phyloP scores from a whole-genome alignment of 1,140 invertebrate genomes.

The Archivesica marissinica region DNA sequence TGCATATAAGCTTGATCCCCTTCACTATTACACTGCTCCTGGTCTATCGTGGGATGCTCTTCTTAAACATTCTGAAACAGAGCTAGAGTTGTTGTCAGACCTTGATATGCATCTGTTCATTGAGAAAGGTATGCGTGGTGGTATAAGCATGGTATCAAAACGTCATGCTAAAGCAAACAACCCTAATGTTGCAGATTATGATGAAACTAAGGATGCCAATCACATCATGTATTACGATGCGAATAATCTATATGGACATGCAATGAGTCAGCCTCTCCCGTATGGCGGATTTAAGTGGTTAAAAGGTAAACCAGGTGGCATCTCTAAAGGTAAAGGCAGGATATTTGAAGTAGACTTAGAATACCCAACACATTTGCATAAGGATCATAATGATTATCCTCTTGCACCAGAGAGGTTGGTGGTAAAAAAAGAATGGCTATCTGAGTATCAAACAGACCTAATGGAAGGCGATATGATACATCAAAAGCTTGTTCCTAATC shows the following conservation, averaged over 20 bases:
- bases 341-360: constrained; percentile 64
- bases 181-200: constrained; percentile 63
- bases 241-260: constrained; percentile 42
- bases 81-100: constrained; percentile 74
- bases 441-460: constrained; percentile 15
- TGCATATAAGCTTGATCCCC: constrained; percentile 70
- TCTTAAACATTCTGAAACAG: constrained; percentile 69
- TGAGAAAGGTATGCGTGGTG: constrained; percentile 68
- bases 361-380: constrained; percentile 61
- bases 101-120: constrained; percentile 71
- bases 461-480: neutral
- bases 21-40: constrained; percentile 67
- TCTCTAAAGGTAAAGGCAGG: constrained; percentile 1
- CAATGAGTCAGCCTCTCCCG: constrained; percentile 53
- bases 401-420: constrained; percentile 52
- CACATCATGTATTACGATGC: constrained; percentile 68
- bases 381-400: constrained; percentile 56
- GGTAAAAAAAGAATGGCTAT: constrained; percentile 36
- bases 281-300: constrained; percentile 49
- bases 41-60: constrained; percentile 70
- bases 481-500: constrained; percentile 48
- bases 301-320: neutral
- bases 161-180: constrained; percentile 73
- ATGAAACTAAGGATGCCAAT: constrained; percentile 46
- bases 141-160: constrained; percentile 62